A percentile compares a stretch with the other conserved stretches of the same genome.
Evolutionary conservation across 2,888 invertebrate genomes (phyloP).

Genomic region (Melieria omissa): DNA sequence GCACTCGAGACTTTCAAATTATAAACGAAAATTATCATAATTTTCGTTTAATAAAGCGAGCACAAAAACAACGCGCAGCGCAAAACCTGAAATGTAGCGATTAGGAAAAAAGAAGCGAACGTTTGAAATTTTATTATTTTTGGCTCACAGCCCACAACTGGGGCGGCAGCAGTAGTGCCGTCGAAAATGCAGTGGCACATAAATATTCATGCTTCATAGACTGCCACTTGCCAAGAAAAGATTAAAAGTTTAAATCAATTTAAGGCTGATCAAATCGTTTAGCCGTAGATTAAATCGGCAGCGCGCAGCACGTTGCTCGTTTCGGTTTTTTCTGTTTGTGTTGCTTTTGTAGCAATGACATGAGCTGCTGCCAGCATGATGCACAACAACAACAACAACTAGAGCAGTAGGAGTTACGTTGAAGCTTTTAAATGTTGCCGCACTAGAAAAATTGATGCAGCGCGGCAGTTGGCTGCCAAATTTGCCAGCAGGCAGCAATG

Average conservation of each 20-base stretch:
- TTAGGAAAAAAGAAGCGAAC: neutral
- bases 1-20: no score
- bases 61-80: neutral
- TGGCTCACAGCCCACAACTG: conserved; percentile 27
- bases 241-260: conserved; percentile 49
- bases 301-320: conserved; percentile 11
- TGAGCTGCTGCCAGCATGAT: no score
- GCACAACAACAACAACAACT: neutral
- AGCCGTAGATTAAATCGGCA: conserved; percentile 48
- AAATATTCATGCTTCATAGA: conserved; percentile 47
- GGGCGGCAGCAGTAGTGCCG: conserved; percentile 23
- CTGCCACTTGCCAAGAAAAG: conserved; percentile 43
- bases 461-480: conserved; percentile 13
- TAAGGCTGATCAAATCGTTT: conserved; percentile 50
- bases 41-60: conserved; percentile 30
- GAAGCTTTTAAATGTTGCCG: conserved; percentile 11
- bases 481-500: conserved; percentile 8
- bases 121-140: neutral
- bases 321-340: no score
- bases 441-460: conserved; percentile 6
- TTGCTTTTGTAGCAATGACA: no score
- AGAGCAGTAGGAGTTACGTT: neutral
- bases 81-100: conserved; percentile 1
- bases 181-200: conserved; percentile 35
- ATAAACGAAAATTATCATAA: conserved; percentile 22